Base-by-base conservation (phyloP, 2,113 vertebrate genomes). In the Salvelinus sp. region DNA sequence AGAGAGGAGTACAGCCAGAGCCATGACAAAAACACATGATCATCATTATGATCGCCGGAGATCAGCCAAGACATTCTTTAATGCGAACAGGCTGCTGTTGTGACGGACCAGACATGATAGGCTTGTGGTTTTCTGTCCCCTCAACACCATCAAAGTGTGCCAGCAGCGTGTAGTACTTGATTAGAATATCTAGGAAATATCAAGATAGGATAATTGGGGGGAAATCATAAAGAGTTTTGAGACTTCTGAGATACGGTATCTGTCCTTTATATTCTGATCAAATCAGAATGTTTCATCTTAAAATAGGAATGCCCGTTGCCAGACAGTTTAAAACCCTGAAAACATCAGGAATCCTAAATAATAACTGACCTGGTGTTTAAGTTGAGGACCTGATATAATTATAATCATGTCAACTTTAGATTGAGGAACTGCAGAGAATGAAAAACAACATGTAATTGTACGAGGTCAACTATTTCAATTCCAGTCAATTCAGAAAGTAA, bases 81-180 rank as follows among this genome's bases (percentile, higher is more conserved):
- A 10, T 14, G 13, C 25, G 2, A 66, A 66, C 64, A 67, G 72
- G 69, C 75, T 72, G 67, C 76, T 76, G 79, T 83, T 71, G 77
- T 22, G 75, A 75, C 76, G 18, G 71, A 22, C 12, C 14, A 16
- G 5, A 14, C 25, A 22, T 13, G 38, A 69, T 72, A 82, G 83
- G 80, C 27, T 72, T 72, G 27, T 65, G 63, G 80, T 27, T 72
- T 65, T 65, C 18, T 83, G 75, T 79, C 77, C 65, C 44, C 69
- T 76, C 50, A 76, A 84, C 70, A 77, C 66, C 75, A 83, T 84
- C 76, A 75, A 70, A 6, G 75, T 54, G 25, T 48, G 60, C 57
- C 85, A 77, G 82, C 18, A 16, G 23, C 27, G 27, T 25, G 25
- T 13, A 13, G 62, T 13, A 64, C 62, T 64, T 64, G 25, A 25